Evolutionary conservation across 2,113 vertebrate species (phyloP), one percentile per base, ranked within the genome.

Genomic region (Nothobranchius furzeri): DNA sequence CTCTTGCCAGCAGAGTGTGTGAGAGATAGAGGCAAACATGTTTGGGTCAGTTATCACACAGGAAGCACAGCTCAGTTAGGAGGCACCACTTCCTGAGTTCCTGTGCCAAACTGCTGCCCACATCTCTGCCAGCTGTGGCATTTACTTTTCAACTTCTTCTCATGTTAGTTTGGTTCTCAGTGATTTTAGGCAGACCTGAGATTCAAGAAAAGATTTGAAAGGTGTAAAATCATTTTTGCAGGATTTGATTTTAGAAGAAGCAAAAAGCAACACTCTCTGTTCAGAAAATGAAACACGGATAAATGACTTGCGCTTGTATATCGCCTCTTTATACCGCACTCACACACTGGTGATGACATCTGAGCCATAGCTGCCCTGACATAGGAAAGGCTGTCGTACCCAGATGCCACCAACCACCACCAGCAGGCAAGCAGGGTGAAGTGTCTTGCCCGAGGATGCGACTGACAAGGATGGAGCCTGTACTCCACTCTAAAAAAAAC

Each of bases 51-150:
- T 89, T 92, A 92, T 92, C 90, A 89, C 68, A 82, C 88, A 92
- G 90, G 90, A 91, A 90, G 85, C 90, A 90, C 83, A 75, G 85
- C 85, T 82, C 84, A 81, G 85, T 84, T 80, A 86, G 80, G 79
- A 85, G 85, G 84, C 81, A 69, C 81, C 74, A 37, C 78, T 89
- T 90, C 89, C 88, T 89, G 87, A 82, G 64, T 83, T 84, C 51
- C 57, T 51, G 57, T 49, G 58, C 87, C 83, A 86, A 75, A 85
- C 70, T 46, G 35, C 80, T 73, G 83, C 82, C 83, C 86, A 51
- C 81, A 76, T 76, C 58, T 79, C 71, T 81, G 82, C 73, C 80
- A 65, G 75, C 75, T 71, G 58, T 64, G 60, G 67, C 62, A 50
- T 54, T 54, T 68, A 53, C 71, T 73, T 64, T 62, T 3, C 36